Evolutionary conservation across 30 jellyfish, hydroid and myxozoan genomes (phyloP).

Genomic region (Turritopsis dohrnii): DNA sequence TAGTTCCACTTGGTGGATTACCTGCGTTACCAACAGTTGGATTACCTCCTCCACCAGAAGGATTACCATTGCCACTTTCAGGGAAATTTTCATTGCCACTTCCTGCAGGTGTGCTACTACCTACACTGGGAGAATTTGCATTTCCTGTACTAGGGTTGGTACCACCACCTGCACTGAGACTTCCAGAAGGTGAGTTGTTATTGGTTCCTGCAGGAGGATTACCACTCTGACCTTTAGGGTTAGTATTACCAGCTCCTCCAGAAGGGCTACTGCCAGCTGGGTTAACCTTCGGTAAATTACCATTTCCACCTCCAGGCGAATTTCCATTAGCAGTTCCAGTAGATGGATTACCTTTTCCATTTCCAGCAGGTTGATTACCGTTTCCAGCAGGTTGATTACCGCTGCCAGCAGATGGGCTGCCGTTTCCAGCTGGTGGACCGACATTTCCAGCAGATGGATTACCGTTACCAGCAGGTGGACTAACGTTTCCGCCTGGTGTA

Average conservation of each 20-base stretch:
- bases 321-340: not conserved
- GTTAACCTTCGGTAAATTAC: not conserved
- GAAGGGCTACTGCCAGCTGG: not conserved
- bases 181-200: not conserved
- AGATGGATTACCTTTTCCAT: not conserved
- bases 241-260: not conserved
- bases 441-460: not conserved
- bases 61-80: not conserved
- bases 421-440: conserved; percentile 1
- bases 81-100: not conserved
- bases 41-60: not conserved
- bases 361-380: not conserved
- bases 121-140: not conserved
- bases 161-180: not conserved
- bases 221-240: not conserved
- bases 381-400: not conserved
- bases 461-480: not conserved
- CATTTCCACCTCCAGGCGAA: conserved; percentile 13
- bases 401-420: not conserved
- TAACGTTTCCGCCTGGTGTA: not conserved
- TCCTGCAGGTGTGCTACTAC: not conserved
- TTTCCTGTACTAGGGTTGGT: not conserved
- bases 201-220: not conserved
- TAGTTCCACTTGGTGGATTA: not conserved
- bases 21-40: not conserved